Conservation (phyloP, 2,113 vertebrate species). For the Limnothrissa miodon region DNA sequence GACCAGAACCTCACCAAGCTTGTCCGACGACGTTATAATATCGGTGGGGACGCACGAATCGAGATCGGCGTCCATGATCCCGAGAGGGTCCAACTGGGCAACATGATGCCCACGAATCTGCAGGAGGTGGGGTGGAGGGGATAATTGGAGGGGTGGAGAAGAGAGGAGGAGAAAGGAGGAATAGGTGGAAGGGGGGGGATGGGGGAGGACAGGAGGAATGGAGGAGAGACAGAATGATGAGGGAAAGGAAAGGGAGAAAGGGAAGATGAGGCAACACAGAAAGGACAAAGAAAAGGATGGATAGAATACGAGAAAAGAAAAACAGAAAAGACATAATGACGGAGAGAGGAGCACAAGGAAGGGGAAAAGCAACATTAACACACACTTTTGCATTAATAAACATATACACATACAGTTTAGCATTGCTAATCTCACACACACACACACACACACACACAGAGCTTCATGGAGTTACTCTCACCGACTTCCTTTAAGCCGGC, state of each 20-base stretch:
- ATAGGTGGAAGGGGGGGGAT: conserved; percentile 28
- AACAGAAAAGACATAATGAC: conserved; percentile 57
- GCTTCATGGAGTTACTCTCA: conserved; percentile 79
- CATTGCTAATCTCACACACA: conserved; percentile 3
- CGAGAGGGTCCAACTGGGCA: conserved; percentile 86
- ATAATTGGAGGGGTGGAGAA: neutral
- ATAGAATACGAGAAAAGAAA: conserved; percentile 15
- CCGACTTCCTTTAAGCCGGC: conserved; percentile 85
- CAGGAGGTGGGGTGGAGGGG: conserved; percentile 37
- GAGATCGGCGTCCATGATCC: conserved; percentile 89
- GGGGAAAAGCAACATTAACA: conserved; percentile 42
- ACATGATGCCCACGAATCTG: conserved; percentile 89
- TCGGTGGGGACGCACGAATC: conserved; percentile 85
- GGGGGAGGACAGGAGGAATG: neutral
- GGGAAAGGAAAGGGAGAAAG: conserved; percentile 17
- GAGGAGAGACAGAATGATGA: neutral
- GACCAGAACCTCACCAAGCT: conserved; percentile 84
- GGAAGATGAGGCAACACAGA: neutral
- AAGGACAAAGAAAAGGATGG: neutral
- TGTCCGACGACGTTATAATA: conserved; percentile 85
- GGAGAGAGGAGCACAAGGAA: conserved; percentile 54
- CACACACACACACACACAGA: conserved; percentile 34
- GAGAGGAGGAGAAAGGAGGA: conserved; percentile 19
- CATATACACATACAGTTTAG: neutral
- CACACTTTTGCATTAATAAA: conserved; percentile 26